These are phyloP conservation scores for Sander lucioperca DNA, from an alignment of 2,113 vertebrate genomes.

Conservation along the genomic window DNA sequence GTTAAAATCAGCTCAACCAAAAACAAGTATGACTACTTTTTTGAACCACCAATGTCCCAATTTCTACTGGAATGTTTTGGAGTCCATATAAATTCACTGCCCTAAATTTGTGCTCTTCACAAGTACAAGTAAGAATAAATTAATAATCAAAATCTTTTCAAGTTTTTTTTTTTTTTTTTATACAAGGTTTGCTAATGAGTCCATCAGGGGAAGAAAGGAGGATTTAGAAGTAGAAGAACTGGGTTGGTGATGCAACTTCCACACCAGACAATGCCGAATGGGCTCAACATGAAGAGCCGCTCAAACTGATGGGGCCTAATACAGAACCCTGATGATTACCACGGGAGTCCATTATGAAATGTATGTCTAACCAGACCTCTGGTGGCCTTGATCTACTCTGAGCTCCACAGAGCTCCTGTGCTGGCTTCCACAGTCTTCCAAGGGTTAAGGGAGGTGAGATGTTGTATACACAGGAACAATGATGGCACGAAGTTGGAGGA, in stretches of 20 bases:
- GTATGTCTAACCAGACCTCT: conserved; percentile 27
- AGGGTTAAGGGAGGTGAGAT: conserved; percentile 49
- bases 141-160: conserved; percentile 30
- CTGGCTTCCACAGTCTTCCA: conserved; percentile 42
- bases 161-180: background rate
- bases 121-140: conserved; percentile 27
- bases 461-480: conserved; percentile 63
- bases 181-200: conserved; percentile 37
- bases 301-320: conserved; percentile 42
- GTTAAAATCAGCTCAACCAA: conserved; percentile 48
- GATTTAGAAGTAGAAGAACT: conserved; percentile 35
- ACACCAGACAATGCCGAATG: conserved; percentile 36
- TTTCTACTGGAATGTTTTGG: conserved; percentile 58
- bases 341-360: conserved; percentile 38
- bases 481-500: conserved; percentile 64
- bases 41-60: conserved; percentile 48
- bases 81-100: conserved; percentile 80
- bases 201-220: conserved; percentile 32
- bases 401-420: conserved; percentile 42
- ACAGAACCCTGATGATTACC: conserved; percentile 64
- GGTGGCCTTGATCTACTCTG: conserved; percentile 26
- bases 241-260: conserved; percentile 32
- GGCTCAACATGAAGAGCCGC: conserved; percentile 15
- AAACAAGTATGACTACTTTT: conserved; percentile 30
- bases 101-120: conserved; percentile 80